Percentiles rank a stretch among this genome's conserved stretches.
phyloP scores from a whole-genome alignment of 2,113 vertebrate species.

The Cyrtonyx montezumae region DNA sequence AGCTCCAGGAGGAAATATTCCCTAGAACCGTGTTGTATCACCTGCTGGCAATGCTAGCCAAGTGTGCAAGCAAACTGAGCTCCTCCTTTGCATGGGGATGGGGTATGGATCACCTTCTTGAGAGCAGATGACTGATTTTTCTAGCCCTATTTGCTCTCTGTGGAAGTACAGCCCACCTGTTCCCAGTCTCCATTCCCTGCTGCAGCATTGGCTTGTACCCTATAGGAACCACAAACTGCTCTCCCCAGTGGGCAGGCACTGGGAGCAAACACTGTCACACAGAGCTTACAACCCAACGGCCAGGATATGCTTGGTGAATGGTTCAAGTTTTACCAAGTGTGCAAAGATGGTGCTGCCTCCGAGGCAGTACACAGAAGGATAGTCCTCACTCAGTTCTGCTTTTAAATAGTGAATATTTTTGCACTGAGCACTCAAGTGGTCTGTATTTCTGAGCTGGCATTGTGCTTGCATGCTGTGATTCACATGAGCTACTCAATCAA shows the following conservation, averaged over 20 bases:
- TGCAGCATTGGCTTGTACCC: background rate
- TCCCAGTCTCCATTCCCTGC: background rate
- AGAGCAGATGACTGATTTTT: fast-evolving
- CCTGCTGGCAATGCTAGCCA: background rate
- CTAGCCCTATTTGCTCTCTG: background rate
- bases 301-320: background rate
- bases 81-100: background rate
- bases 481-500: background rate
- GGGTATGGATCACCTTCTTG: background rate
- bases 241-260: background rate
- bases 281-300: background rate
- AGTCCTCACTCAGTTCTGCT: background rate
- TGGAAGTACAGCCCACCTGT: background rate
- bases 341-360: background rate
- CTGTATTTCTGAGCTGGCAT: constrained; percentile 15
- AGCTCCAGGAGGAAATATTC: background rate
- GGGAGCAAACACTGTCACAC: background rate
- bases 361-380: background rate
- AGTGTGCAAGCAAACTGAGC: background rate
- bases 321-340: background rate
- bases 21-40: background rate
- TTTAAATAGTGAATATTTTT: background rate
- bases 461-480: background rate
- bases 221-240: fast-evolving
- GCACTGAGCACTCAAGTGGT: background rate